A percentile compares a stretch with the other conserved stretches of the same genome.
These are phyloP conservation scores for Miichthys miiuy DNA, from an alignment of 2,797 vertebrate species.

Conservation along the genomic window DNA sequence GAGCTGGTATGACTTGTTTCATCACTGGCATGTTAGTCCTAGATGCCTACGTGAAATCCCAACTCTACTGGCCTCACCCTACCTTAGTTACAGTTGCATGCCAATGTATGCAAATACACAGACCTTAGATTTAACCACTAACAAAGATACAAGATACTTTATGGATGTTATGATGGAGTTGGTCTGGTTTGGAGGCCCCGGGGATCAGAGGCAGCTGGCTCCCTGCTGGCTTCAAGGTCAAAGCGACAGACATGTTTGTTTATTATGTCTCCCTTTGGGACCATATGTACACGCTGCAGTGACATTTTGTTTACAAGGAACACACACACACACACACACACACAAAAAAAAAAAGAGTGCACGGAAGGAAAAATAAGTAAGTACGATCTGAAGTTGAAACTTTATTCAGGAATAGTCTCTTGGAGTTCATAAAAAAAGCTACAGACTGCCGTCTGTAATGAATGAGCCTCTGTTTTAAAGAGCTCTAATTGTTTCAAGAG, in stretches of 20 bases:
- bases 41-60: not conserved
- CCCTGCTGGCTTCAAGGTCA: conserved; percentile 41
- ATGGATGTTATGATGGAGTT: conserved; percentile 2
- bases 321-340: too few relatives aligned
- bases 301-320: not conserved
- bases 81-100: not conserved
- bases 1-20: conserved; percentile 30
- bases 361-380: conserved; percentile 18
- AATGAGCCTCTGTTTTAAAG: conserved; percentile 46
- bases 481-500: conserved; percentile 32
- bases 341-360: not conserved
- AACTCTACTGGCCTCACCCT: not conserved
- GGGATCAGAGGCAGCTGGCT: conserved; percentile 38
- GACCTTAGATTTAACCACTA: not conserved
- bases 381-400: not conserved
- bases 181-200: not conserved
- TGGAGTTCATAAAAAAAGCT: conserved; percentile 36
- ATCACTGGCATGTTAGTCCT: conserved; percentile 37
- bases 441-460: conserved; percentile 17
- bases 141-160: not conserved
- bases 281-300: not conserved
- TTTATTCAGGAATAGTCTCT: not conserved
- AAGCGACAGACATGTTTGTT: conserved; percentile 39
- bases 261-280: conserved; percentile 24
- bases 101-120: not conserved